Evolutionary conservation across 35 echinoderm and acorn worm genomes (phyloP).

Genomic region (Ptychodera flava): DNA sequence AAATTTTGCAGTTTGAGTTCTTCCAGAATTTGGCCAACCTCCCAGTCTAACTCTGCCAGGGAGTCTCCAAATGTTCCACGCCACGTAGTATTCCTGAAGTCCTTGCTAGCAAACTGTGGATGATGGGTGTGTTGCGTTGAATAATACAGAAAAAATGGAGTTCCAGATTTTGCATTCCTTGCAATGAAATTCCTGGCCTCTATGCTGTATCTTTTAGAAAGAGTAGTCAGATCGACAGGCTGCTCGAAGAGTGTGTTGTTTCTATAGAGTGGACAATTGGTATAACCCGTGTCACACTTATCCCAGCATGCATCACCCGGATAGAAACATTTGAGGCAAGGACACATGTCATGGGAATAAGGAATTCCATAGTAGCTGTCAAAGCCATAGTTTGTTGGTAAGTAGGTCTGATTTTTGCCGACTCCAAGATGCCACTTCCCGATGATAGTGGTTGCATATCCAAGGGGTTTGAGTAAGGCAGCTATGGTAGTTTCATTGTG

Average conservation of each 20-base stretch:
- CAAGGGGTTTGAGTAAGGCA: conserved; percentile 38
- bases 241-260: conserved; percentile 53
- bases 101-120: conserved; percentile 63
- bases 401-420: conserved; percentile 44
- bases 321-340: conserved; percentile 69
- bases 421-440: conserved; percentile 90
- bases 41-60: conserved; percentile 61
- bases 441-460: conserved; percentile 53
- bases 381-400: conserved; percentile 68
- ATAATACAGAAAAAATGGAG: conserved; percentile 73
- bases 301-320: conserved; percentile 47
- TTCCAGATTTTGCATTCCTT: conserved; percentile 38
- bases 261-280: conserved; percentile 48
- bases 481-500: conserved; percentile 67
- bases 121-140: conserved; percentile 76
- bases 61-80: conserved; percentile 69
- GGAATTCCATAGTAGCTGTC: conserved; percentile 67
- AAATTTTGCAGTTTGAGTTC: conserved; percentile 35
- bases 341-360: conserved; percentile 73
- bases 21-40: conserved; percentile 50
- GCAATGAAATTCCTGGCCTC: conserved; percentile 29
- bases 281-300: conserved; percentile 28
- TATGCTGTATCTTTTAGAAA: conserved; percentile 42
- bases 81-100: conserved; percentile 47
- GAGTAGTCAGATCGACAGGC: conserved; percentile 40